Base-by-base conservation (phyloP, 2,113 vertebrate species). In the Sceloporus tristichus region DNA sequence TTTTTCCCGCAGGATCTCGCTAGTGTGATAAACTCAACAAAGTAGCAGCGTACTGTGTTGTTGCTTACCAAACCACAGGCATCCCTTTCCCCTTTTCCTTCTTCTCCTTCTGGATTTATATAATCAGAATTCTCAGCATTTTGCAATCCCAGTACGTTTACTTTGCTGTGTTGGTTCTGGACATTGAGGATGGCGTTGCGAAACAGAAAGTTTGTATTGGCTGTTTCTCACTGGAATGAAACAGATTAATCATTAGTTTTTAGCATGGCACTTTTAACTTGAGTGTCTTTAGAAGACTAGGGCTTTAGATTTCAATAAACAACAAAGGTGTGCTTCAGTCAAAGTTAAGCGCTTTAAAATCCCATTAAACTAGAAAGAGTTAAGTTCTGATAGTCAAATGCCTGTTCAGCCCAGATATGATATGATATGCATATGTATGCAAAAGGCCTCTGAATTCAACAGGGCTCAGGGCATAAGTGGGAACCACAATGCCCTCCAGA, bases 111-210 rank as follows among this genome's bases (percentile, higher is more conserved):
- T 59, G 79, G n/a, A 59, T 83, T 65, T 34, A 78, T 78, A 78
- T 2, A 78, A 84, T 34, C 34, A 62, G 21, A 62, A 62, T 40
- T 48, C 40, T 78, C 19, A 59, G 18, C 4, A 27, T n/a, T 78
- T 40, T 2, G 1, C 40, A 80, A 13, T 1, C 29, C 13, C 9
- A 25, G 78, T 88, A 13, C 84, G 1, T 2, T 86, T 91, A 13
- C 56, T 83, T 93, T 86, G 27, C 90, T 79, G 54, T 85, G 0
- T 89, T 93, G 77, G 16, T 2, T 90, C 91, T 90, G 62, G 66
- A 86, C 84, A 70, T 34, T 74, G 16, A 40, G 27, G 6, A 70
- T 62, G 9, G 68, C 2, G 80, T 91, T 84, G 40, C 48, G 91
- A 91, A 91, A 53, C 5, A 84, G 71, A 89, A 87, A 6, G 1